Conservation (phyloP, 1,140 invertebrate genomes). For the Pristionchus pacificus region DNA sequence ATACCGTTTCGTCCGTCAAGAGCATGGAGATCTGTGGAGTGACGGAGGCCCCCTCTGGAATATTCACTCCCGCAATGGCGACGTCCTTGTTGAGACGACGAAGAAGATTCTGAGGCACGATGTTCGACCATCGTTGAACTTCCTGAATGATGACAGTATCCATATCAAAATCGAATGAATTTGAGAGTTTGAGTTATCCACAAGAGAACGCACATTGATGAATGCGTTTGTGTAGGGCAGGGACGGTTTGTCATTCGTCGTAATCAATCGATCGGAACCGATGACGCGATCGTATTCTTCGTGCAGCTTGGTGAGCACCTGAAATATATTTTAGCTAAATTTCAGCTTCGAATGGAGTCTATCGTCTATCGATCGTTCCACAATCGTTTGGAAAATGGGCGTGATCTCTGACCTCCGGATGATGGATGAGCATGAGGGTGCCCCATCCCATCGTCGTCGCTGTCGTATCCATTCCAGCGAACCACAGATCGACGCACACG, state of each 20-base stretch:
- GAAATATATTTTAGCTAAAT: slow-evolving; percentile 54
- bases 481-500: slow-evolving; percentile 26
- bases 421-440: slow-evolving; percentile 68
- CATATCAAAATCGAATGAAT: background rate
- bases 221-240: slow-evolving; percentile 29
- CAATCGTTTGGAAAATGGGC: background rate
- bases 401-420: slow-evolving; percentile 61
- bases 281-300: slow-evolving; percentile 53
- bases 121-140: slow-evolving; percentile 32
- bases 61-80: slow-evolving; percentile 69
- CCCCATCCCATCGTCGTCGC: slow-evolving; percentile 70
- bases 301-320: slow-evolving; percentile 57
- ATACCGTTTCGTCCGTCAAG: slow-evolving; percentile 72
- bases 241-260: slow-evolving; percentile 43
- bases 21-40: slow-evolving; percentile 79
- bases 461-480: slow-evolving; percentile 65
- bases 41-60: slow-evolving; percentile 77
- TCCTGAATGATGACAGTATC: slow-evolving; percentile 32
- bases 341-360: slow-evolving; percentile 1
- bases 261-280: slow-evolving; percentile 41
- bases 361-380: background rate
- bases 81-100: slow-evolving; percentile 63
- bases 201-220: slow-evolving; percentile 14
- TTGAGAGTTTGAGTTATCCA: slow-evolving; percentile 9
- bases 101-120: slow-evolving; percentile 26